phyloP scores from a whole-genome alignment of 2,113 vertebrate species.

The Xiphorhynchus elegans region DNA sequence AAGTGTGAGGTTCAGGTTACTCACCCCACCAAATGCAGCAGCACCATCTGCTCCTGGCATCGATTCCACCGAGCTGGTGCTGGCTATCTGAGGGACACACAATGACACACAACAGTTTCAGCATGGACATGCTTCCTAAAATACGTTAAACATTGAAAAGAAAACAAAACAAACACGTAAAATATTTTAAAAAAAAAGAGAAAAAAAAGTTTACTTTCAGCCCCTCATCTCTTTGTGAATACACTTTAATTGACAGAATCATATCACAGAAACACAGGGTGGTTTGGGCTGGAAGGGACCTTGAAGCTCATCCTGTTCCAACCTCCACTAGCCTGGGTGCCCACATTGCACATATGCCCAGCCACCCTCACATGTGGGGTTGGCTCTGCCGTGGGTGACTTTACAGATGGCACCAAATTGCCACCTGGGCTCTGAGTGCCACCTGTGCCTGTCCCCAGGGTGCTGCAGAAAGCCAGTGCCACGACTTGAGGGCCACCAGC shows the following conservation, averaged over 20 bases:
- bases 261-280: neutral
- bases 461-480: neutral
- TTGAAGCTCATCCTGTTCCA: neutral
- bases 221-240: neutral
- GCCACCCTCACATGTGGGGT: rapidly evolving
- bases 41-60: conserved; percentile 49
- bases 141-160: neutral
- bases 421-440: neutral
- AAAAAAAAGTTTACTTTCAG: neutral
- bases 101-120: neutral
- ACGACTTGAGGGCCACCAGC: neutral
- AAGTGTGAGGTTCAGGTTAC: conserved; percentile 15
- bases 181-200: neutral
- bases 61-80: conserved; percentile 56
- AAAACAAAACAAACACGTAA: neutral
- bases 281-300: neutral
- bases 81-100: conserved; percentile 52
- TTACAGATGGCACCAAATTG: neutral
- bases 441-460: rapidly evolving
- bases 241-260: neutral
- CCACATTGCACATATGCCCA: rapidly evolving
- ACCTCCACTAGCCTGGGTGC: neutral
- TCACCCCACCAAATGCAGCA: conserved; percentile 65
- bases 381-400: neutral
- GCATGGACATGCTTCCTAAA: neutral